phyloP scores from a whole-genome alignment of 2,797 vertebrate genomes.

The Picus viridis region DNA sequence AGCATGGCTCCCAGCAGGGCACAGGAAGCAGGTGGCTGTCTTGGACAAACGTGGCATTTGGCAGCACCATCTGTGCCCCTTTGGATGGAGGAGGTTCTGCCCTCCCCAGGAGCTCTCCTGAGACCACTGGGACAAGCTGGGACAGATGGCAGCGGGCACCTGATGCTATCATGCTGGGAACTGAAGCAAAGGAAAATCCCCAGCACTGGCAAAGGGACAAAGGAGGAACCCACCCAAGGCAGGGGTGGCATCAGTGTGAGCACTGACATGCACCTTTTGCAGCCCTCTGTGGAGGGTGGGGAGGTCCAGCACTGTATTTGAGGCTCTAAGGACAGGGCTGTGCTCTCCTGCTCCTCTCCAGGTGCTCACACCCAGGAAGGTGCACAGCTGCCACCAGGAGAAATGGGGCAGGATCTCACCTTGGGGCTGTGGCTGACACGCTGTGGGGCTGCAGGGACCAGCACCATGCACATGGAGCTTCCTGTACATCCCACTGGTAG shows the following conservation, averaged over 20 bases:
- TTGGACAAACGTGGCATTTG: neutral
- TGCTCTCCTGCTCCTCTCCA: neutral
- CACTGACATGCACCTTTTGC: neutral
- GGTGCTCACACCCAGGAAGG: neutral
- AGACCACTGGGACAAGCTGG: neutral
- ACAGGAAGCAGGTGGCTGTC: neutral
- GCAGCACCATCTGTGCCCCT: neutral
- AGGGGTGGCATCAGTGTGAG: neutral
- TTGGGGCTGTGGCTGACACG: neutral
- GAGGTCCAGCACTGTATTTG: neutral
- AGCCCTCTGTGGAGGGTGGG: neutral
- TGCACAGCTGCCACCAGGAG: neutral
- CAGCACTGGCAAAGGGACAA: neutral
- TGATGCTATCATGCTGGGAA: neutral
- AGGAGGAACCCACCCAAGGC: neutral
- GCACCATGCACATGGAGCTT: accelerated
- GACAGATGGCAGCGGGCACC: neutral
- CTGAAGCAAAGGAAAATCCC: neutral
- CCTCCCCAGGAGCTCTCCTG: neutral
- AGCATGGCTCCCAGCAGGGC: accelerated
- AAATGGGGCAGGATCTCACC: neutral
- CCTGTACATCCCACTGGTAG: neutral
- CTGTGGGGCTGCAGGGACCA: neutral
- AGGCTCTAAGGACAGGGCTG: neutral
- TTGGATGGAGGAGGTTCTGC: neutral